A percentile compares a stretch with the other conserved stretches of the same genome.
Evolutionary conservation across 1,140 invertebrate genomes (phyloP).

Genomic region (Drosophila albomicans): DNA sequence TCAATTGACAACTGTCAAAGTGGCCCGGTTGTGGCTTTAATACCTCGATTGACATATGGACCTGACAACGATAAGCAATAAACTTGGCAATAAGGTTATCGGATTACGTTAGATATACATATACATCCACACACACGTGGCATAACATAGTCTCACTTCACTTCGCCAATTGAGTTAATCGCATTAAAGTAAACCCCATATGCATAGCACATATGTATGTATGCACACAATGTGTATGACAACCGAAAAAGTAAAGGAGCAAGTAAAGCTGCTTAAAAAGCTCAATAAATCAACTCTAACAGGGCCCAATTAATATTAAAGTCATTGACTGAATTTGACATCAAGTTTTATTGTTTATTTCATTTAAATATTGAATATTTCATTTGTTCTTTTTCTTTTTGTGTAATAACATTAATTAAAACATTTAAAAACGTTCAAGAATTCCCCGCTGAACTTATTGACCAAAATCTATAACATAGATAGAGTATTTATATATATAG

Average conservation of each 20-base stretch:
- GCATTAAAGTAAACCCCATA: slow-evolving; percentile 60
- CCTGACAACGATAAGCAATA: slow-evolving; percentile 47
- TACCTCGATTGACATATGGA: slow-evolving; percentile 61
- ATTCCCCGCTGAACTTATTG: slow-evolving; percentile 38
- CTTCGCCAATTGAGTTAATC: slow-evolving; percentile 69
- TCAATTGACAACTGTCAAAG: slow-evolving; percentile 5
- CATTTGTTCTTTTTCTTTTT: slow-evolving; percentile 41
- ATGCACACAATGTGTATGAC: background rate
- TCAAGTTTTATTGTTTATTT: slow-evolving; percentile 73
- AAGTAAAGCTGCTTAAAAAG: slow-evolving; percentile 24
- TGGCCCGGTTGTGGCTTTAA: slow-evolving; percentile 26
- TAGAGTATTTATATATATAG: slow-evolving; percentile 24
- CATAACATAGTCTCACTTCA: slow-evolving; percentile 4
- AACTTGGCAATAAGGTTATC: slow-evolving; percentile 63
- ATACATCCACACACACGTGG: slow-evolving; percentile 20
- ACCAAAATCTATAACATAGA: slow-evolving; percentile 32
- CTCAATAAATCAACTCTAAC: background rate
- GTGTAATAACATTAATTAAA: slow-evolving; percentile 61
- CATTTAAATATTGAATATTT: slow-evolving; percentile 71
- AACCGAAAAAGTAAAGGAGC: background rate
- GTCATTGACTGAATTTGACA: slow-evolving; percentile 52
- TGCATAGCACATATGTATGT: slow-evolving; percentile 9
- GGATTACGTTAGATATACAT: slow-evolving; percentile 55
- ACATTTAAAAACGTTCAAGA: slow-evolving; percentile 53
- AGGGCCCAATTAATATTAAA: background rate